These are phyloP conservation scores for Rhaphigaster nebulosa DNA, from an alignment of 2,888 invertebrate genomes.

Conservation along the genomic window DNA sequence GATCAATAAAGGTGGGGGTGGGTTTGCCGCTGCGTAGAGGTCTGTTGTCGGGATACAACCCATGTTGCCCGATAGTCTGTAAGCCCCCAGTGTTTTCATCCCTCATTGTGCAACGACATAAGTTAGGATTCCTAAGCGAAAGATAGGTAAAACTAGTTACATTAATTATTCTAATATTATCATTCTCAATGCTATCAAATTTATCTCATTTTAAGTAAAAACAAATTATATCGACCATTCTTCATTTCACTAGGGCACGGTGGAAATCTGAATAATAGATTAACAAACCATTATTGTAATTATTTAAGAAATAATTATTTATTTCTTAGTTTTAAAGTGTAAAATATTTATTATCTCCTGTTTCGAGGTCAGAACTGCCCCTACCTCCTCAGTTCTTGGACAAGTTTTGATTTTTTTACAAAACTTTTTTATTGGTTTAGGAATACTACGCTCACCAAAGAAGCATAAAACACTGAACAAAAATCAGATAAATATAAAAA, in stretches of 20 bases:
- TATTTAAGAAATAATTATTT: not conserved
- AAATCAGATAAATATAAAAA: not conserved
- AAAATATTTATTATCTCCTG: not conserved
- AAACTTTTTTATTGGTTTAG: not conserved
- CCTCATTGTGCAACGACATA: not conserved
- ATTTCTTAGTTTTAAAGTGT: not conserved
- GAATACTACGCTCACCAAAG: not conserved
- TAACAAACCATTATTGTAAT: not conserved
- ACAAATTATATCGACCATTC: not conserved
- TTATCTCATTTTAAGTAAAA: not conserved
- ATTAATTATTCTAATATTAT: not conserved
- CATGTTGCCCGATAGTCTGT: not conserved
- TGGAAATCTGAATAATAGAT: not conserved
- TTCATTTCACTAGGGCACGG: not conserved
- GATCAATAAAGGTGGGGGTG: constrained; percentile 10
- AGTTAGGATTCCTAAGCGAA: not conserved
- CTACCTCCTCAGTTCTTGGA: not conserved
- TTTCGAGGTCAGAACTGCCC: not conserved
- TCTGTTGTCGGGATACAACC: constrained; percentile 28
- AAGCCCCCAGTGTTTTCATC: not conserved
- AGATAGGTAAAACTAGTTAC: not conserved
- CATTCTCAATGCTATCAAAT: not conserved
- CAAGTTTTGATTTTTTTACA: not conserved
- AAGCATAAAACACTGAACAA: not conserved
- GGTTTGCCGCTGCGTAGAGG: not conserved